These are phyloP conservation scores for Gobius niger DNA, from an alignment of 2,113 vertebrate species.

Conservation along the genomic window DNA sequence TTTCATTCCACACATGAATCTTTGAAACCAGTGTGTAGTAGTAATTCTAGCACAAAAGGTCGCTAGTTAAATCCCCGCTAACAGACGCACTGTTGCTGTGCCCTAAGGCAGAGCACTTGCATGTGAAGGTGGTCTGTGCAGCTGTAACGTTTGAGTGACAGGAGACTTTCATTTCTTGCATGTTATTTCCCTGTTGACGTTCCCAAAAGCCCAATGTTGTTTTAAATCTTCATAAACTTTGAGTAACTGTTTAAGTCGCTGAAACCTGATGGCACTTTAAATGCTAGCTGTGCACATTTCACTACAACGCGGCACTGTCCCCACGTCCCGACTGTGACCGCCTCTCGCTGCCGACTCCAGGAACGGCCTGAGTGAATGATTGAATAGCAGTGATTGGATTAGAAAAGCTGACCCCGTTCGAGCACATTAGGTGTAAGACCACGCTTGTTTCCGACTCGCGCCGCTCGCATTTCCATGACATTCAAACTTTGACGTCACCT, in stretches of 20 bases:
- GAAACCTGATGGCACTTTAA: background rate
- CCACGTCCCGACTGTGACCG: background rate
- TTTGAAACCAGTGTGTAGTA: no score
- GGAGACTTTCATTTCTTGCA: background rate
- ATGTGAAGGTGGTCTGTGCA: no score
- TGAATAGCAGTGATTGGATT: conserved; percentile 24
- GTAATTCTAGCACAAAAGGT: no score
- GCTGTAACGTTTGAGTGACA: no score
- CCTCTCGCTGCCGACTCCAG: background rate
- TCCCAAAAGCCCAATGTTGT: background rate
- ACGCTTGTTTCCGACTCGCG: background rate
- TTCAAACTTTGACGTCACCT: background rate
- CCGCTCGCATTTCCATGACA: background rate
- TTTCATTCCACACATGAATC: no score
- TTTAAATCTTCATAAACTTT: conserved; percentile 1
- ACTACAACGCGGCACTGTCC: background rate
- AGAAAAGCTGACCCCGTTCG: background rate
- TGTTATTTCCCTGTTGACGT: background rate
- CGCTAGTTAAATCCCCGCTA: no score
- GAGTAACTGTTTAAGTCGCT: background rate
- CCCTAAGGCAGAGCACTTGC: no score
- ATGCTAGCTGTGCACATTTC: background rate
- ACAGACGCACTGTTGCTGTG: no score
- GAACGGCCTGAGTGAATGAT: conserved; percentile 23
- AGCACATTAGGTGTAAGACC: conserved; percentile 11